Base-by-base conservation (phyloP, 2,888 invertebrate genomes). In the Andricus curvator region DNA sequence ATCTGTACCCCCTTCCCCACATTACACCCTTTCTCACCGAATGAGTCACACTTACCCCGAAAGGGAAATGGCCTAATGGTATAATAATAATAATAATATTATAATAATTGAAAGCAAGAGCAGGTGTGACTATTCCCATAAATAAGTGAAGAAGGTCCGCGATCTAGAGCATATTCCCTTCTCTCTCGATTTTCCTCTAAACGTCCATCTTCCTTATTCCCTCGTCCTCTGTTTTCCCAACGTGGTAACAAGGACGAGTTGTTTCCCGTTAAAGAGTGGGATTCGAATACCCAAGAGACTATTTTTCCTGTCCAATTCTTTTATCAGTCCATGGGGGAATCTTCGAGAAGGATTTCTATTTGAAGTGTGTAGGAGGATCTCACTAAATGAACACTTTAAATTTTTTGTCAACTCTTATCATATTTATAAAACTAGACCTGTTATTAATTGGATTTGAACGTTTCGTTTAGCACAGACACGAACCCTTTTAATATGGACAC, bases 301-400 rank as follows among this genome's bases (percentile, higher is more conserved):
- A 70, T 70, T 70, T 70, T 70, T 70, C 51, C 70, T 70, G 70
- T 70, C 70, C 70, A 70, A 48, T 29, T 70, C 70, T 51, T 70
- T 33, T 70, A 70, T 48, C 29, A 70, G 22, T 17, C 33, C 20
- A 29, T 29, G 29, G 51, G 48, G 70, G 48, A 70, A 51, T 48
- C 48, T 70, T 70, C 17, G 20, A 51, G 51, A 70, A 70, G 70
- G 70, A 70, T 70, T 51, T 70, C 48, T 11, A n/a, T 48, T 5
- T 22, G 11, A n/a, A 20, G 48, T 29, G 51, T 20, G 70, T 20
- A 29, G 60, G 41, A 37, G 41, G 37, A 41, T 20, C 77, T 44
- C 17, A 17, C 62, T 60, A 62, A 77, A 62, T 77, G 44, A 77
- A 77, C 22, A 41, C n/a, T 29, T 77, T 22, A 41, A 9, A 62